Evolutionary conservation across 2,888 invertebrate genomes (phyloP).

Genomic region (Trichopoda pennipes): DNA sequence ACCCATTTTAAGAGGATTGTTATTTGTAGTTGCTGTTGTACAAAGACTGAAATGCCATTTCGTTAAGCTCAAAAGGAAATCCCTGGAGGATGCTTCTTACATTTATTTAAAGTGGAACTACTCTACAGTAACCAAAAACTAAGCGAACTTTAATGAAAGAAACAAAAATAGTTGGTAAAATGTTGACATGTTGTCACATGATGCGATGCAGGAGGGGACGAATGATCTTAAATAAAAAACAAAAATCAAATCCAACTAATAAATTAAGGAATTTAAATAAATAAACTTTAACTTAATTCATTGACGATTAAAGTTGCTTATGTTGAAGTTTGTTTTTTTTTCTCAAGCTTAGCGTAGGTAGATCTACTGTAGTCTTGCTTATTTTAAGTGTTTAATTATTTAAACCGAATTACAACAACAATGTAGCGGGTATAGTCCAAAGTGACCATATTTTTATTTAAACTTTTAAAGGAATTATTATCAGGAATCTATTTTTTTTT

Average conservation of each 20-base stretch:
- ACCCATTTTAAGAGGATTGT: conserved; percentile 32
- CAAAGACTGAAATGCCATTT: conserved; percentile 42
- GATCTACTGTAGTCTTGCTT: not conserved
- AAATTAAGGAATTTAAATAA: conserved; percentile 57
- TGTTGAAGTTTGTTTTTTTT: conserved; percentile 6
- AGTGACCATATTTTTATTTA: too few relatives aligned
- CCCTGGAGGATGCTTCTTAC: conserved; percentile 54
- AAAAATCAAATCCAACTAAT: conserved; percentile 32
- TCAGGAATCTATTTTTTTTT: too few relatives aligned
- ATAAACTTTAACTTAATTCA: conserved; percentile 39
- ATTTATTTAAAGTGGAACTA: not conserved
- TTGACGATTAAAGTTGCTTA: conserved; percentile 34
- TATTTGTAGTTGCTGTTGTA: conserved; percentile 10
- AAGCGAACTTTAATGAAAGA: not conserved
- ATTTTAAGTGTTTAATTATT: too few relatives aligned
- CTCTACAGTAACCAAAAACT: not conserved
- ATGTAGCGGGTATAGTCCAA: too few relatives aligned
- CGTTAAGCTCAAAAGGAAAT: conserved; percentile 44
- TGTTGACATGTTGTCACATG: conserved; percentile 65
- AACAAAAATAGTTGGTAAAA: conserved; percentile 48
- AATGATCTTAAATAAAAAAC: not conserved
- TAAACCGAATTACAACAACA: too few relatives aligned
- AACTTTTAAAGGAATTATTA: too few relatives aligned
- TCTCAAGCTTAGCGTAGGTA: conserved; percentile 33
- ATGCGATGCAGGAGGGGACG: conserved; percentile 31